Percentiles rank a stretch among this genome's conserved stretches.
phyloP scores from a whole-genome alignment of 2,113 vertebrate species.

The Melanerpes aurifrons region DNA sequence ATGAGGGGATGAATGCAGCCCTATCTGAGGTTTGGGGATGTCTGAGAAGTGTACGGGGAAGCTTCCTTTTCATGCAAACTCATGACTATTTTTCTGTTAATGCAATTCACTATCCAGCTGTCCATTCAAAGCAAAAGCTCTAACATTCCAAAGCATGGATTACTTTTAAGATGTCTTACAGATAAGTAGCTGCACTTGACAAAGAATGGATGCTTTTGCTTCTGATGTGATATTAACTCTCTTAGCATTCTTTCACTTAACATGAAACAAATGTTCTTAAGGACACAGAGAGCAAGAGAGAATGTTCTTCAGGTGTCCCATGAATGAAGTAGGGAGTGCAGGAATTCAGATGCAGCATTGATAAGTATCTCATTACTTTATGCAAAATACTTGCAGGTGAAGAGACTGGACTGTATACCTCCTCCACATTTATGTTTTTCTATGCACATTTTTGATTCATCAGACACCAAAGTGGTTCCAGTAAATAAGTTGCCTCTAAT shows the following conservation, averaged over 20 bases:
- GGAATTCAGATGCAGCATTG: background rate
- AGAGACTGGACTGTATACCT: background rate
- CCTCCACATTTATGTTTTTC: background rate
- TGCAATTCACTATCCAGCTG: background rate
- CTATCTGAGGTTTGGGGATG: background rate
- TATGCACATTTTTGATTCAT: background rate
- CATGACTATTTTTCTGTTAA: background rate
- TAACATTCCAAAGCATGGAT: background rate
- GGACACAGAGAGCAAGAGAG: background rate
- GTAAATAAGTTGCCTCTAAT: background rate
- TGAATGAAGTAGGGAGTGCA: background rate
- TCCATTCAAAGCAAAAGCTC: background rate
- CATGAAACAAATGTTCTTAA: background rate
- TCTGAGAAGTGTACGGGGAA: background rate
- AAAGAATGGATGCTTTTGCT: background rate
- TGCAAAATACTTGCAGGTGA: background rate
- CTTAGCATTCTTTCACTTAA: background rate
- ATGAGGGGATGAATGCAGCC: background rate
- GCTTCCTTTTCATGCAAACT: background rate
- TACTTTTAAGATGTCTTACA: background rate
- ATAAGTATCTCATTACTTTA: background rate
- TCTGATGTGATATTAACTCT: background rate
- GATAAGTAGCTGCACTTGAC: background rate
- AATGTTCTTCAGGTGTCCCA: background rate
- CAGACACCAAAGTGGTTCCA: background rate